Evolutionary conservation across 1,140 invertebrate species (phyloP).

Genomic region (Triops cancriformis): DNA sequence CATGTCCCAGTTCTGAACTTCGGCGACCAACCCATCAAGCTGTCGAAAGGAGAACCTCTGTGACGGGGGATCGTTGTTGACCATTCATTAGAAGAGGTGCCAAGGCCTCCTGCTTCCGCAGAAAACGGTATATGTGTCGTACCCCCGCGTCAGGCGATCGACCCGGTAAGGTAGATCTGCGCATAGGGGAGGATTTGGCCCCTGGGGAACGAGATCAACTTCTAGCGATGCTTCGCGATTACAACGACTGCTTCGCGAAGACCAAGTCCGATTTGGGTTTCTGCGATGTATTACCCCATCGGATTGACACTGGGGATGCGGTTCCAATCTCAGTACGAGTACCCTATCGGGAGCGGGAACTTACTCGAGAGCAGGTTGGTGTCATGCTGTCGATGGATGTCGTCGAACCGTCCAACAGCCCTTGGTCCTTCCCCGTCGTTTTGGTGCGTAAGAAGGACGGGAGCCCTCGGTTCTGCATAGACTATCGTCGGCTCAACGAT

Average conservation of each 20-base stretch:
- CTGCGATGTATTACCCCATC: neutral
- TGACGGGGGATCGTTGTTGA: neutral
- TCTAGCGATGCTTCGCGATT: no score
- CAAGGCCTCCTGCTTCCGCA: neutral
- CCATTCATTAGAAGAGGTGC: neutral
- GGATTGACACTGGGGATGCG: neutral
- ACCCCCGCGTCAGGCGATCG: neutral
- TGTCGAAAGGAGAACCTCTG: neutral
- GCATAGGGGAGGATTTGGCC: no score
- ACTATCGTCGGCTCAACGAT: no score
- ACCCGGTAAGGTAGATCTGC: neutral
- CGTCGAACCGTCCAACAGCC: conserved; percentile 38
- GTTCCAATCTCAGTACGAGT: conserved; percentile 16
- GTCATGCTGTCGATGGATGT: conserved; percentile 40
- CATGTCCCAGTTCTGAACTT: no score
- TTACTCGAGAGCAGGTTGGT: conserved; percentile 16
- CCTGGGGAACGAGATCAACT: no score
- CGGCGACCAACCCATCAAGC: no score
- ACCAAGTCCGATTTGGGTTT: neutral
- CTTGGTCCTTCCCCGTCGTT: conserved; percentile 44
- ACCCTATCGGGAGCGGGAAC: no score
- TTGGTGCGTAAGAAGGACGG: no score
- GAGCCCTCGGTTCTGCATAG: no score
- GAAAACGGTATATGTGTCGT: neutral
- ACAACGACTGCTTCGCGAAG: neutral